Evolutionary conservation across 2,888 invertebrate species (phyloP), one percentile per base, ranked within the genome.

Genomic region (Noctuana brunneofusca): DNA sequence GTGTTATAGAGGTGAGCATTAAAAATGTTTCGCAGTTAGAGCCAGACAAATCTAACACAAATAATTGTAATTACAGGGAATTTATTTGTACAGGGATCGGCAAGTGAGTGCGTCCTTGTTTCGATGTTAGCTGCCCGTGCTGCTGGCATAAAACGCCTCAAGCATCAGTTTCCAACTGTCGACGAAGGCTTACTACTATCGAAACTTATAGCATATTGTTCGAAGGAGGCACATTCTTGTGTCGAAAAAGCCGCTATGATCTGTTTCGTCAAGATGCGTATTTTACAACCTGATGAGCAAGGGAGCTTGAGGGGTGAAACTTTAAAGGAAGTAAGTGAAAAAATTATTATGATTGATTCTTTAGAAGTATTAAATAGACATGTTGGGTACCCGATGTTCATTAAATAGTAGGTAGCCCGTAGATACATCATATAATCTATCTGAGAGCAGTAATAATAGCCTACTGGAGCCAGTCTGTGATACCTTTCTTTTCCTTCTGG

Each of bases 211-310:
- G 98, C 97, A 22, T 97, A 97, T 79, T 97, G 97, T 84, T 96
- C 96, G 32, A 96, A 95, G 76, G 97, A 97, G 83, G 96, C 97
- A 24, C 98, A 98, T 83, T 97, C 97, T 32, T 97, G 97, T 77
- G 97, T 97, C 3, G 97, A 98, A 83, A 98, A 98, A 81, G 96
- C 97, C 2, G 97, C 97, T 2, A 97, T 98, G 97, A 97, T 98
- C 73, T 95, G 95, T 75, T 97, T 98, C 78, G 97, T 97, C 9
- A 98, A 97, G 81, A 85, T 98, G 63, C 92, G 97, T 56, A 97
- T 97, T 80, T 89, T 98, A 66, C 97, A 97, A 78, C 96, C 97
- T 0, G 98, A 98, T 77, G 95, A 96, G 65, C 94, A 95, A 68
- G 96, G 96, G 63, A 94, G 95, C 30, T 92, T 98, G 58, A 93